Conservation (phyloP, 1,140 invertebrate genomes). For the Druon quercuslanigerum region DNA sequence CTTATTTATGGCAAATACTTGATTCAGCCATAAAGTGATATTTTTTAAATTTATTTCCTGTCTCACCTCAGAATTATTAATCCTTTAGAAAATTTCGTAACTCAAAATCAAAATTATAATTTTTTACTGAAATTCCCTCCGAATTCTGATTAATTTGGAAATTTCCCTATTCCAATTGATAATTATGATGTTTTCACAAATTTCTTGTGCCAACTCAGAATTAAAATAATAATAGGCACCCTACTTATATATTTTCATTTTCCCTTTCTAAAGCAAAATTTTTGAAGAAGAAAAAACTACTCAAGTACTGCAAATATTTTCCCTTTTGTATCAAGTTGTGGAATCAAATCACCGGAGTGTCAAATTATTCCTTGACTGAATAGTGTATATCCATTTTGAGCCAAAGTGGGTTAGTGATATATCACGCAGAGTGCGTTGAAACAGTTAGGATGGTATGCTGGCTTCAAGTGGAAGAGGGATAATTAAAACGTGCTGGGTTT, state of each 20-base stretch:
- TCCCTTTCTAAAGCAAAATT: neutral
- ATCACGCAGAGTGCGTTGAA: neutral
- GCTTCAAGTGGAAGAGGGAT: neutral
- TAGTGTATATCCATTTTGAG: slow-evolving; percentile 6
- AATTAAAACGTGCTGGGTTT: slow-evolving; percentile 6
- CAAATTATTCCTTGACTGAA: slow-evolving; percentile 15
- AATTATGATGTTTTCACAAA: too few relatives aligned
- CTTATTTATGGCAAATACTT: too few relatives aligned
- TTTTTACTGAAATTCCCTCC: too few relatives aligned
- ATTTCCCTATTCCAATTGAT: too few relatives aligned
- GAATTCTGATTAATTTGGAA: too few relatives aligned
- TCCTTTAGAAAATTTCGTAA: too few relatives aligned
- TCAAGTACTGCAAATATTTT: neutral
- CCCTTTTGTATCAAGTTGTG: neutral
- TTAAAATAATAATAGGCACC: too few relatives aligned
- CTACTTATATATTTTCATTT: neutral
- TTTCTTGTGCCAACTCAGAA: too few relatives aligned
- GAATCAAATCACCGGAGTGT: slow-evolving; percentile 16
- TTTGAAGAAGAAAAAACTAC: neutral
- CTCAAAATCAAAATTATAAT: too few relatives aligned
- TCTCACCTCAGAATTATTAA: too few relatives aligned
- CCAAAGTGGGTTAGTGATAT: neutral
- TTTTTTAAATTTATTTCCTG: too few relatives aligned
- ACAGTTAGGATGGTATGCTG: neutral
- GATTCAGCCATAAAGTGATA: too few relatives aligned